Base-by-base conservation (phyloP, 2,888 invertebrate species). In the Brenthis ino region DNA sequence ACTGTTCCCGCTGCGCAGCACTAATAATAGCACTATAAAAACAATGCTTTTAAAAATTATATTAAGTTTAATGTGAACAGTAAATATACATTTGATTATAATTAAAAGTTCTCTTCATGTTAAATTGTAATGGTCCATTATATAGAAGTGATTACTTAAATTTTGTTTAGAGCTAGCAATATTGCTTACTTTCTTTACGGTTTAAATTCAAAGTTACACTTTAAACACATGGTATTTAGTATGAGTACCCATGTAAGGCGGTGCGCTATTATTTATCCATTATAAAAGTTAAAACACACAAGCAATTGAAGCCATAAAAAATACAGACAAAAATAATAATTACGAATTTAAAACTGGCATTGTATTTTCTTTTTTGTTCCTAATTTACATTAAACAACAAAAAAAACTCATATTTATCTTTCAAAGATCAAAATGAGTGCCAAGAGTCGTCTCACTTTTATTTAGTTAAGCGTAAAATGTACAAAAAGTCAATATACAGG, bases 401-500 rank as follows among this genome's bases (percentile, higher is more conserved):
- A 37, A 6, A 37, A 20, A 20, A 20, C n/a, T n/a, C n/a, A 50
- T 28, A 6, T 60, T 24, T 60, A 24, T 60, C 5, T 48, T 28
- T 5, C 16, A 6, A n/a, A 60, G 11, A 50, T 33, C n/a, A 58
- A 50, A 50, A 12, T 53, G 20, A 37, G 37, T 53, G 37, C 20
- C 20, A 37, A 37, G 47, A 24, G 14, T 58, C 33, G 43, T 67
- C 60, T 24, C 61, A 50, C 56, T 56, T 67, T 61, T 67, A 61
- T 69, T 65, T 65, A 60, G 43, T 65, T 56, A 65, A 65, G 55
- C 60, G 60, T 69, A 65, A 68, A 68, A 54, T 54, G 61, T 57
- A 65, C 61, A 68, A 68, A 71, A 64, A 68, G 61, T 61, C 63
- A 71, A 65, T 68, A 65, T 63, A 56, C 65, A 53, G 57, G 55